Evolutionary conservation across 2,113 vertebrate genomes (phyloP), one percentile per base, ranked within the genome.

Genomic region (Rynchops niger): DNA sequence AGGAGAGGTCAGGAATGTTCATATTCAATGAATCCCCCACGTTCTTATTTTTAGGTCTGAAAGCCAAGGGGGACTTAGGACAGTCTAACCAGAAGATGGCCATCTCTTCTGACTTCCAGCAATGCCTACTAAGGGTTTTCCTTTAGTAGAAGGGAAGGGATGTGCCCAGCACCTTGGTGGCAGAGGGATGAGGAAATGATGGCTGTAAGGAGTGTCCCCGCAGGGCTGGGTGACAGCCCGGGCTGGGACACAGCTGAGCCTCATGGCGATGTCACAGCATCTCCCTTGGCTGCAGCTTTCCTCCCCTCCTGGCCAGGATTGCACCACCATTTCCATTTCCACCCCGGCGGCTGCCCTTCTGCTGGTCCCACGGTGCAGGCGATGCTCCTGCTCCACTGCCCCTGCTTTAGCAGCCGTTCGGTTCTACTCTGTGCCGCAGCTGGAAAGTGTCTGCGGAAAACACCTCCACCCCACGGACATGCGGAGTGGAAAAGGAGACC

Each of bases 351-450:
- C 71, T 78, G 81, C 58, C 36, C 50, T 13, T 16, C 56, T 1
- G 1, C 29, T 8, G 1, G 22, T 7, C 42, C 49, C 6, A 1
- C 4, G 3, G 1, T 3, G 63, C 11, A 2, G 43, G 50, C 2
- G 15, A 53, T 42, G 77, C 21, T 42, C 77, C 59, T 15, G 36
- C 42, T 15, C 19, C 43, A 4, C 36, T 5, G 7, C 9, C 49
- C 8, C 12, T 5, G 26, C 56, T n/a, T 15, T 9, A 6, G 12
- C 66, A 36, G 61, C 73, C 30, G 20, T 40, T n/a, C 52, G 40
- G 52, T 2, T 32, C 58, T 7, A 3, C 50, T 29, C 27, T 6
- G 10, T 53, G 67, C 66, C 56, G 61, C 47, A 43, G 52, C 38
- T 15, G 27, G 29, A 11, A 7, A 15, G 36, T 9, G 34, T 4